These are phyloP conservation scores for Gasterosteus nipponicus DNA, from an alignment of 2,113 vertebrate genomes.

Conservation along the genomic window DNA sequence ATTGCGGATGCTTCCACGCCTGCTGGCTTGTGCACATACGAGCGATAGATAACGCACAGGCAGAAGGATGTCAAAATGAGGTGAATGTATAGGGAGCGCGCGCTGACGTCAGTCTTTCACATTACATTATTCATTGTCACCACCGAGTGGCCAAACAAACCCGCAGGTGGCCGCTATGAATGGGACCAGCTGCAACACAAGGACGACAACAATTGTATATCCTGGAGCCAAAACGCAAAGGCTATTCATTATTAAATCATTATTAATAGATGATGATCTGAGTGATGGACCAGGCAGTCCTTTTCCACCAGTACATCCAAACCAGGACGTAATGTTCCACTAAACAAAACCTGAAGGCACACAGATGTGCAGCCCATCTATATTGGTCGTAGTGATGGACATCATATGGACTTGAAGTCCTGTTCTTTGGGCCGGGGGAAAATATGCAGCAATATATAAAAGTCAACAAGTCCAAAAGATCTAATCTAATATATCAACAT, in stretches of 20 bases:
- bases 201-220: neutral
- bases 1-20: conserved; percentile 5
- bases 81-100: neutral
- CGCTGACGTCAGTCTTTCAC: neutral
- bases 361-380: neutral
- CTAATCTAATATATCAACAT: neutral
- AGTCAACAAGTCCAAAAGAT: neutral
- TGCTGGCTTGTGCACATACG: neutral
- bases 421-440: neutral
- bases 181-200: neutral
- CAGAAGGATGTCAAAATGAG: neutral
- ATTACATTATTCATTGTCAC: neutral
- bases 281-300: neutral
- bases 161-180: conserved; percentile 2
- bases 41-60: neutral
- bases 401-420: neutral
- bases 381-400: neutral
- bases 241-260: neutral
- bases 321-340: neutral
- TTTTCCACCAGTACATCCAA: neutral
- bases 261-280: neutral
- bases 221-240: neutral
- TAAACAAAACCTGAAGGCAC: neutral
- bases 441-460: too few species aligned
- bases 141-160: neutral